Evolutionary conservation across 2,113 vertebrate genomes (phyloP), one percentile per base, ranked within the genome.

Genomic region (Manacus vitellinus): DNA sequence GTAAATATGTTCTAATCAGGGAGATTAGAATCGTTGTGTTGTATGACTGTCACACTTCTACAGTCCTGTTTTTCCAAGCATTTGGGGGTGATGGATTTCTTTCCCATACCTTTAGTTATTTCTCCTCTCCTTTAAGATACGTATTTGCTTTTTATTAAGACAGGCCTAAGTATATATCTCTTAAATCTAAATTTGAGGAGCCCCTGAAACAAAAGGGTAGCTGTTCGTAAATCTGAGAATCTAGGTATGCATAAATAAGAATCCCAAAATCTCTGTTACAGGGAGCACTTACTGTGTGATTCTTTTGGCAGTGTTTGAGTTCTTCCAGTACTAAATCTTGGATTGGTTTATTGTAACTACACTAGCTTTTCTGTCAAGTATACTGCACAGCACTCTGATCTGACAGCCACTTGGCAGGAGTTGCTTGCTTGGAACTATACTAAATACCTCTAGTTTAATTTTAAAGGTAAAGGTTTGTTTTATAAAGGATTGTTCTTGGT

Each of bases 341-440:
- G 25, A 12, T 30, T 92, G 72, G 18, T 81, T 89, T 94, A 62
- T 61, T 81, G 49, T 86, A 56, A 35, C 68, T 91, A 10, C 17
- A 22, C 24, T 54, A 77, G 56, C 20, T 93, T 84, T 94, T 88
- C 92, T 94, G 52, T 95, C 61, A 85, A 94, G 80, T 51, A n/a
- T 58, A 28, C 68, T 68, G 52, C 31, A 65, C 25, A 44, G 13
- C 54, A 14, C 68, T 81, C n/a, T 85, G n/a, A 70, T 68, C 61
- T 92, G 92, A 82, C 88, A 95, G 46, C 44, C n/a, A 12, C 44
- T 93, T 95, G 83, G 88, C 79, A 91, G 59, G 68, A 65, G 14
- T 7, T 61, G 5, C 52, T 92, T 92, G 12, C 47, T 72, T 91
- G 73, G 55, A 94, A 51, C 25, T 59, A 4, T 58, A 16, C n/a